Evolutionary conservation across 2,888 invertebrate species (phyloP).

Genomic region (Drosophila ustulata): DNA sequence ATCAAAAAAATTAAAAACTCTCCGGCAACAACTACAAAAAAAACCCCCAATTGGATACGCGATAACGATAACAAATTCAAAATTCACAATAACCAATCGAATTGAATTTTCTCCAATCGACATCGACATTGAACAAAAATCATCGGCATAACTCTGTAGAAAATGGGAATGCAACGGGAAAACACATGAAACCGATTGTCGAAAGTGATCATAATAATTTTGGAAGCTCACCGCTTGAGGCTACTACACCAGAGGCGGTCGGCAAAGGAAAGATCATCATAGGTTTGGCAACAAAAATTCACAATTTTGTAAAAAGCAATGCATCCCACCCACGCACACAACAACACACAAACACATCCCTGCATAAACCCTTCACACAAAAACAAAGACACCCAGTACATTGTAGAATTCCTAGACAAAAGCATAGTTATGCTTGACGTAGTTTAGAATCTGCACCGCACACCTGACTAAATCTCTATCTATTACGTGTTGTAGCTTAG

Average conservation of each 20-base stretch:
- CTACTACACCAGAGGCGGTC: constrained; percentile 65
- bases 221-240: constrained; percentile 68
- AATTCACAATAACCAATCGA: constrained; percentile 41
- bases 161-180: constrained; percentile 63
- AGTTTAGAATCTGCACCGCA: constrained; percentile 41
- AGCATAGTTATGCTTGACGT: constrained; percentile 25
- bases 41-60: constrained; percentile 44
- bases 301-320: constrained; percentile 65
- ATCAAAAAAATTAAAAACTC: constrained; percentile 21
- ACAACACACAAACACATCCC: constrained; percentile 13
- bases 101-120: constrained; percentile 29
- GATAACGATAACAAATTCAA: constrained; percentile 37
- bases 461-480: constrained; percentile 20
- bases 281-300: constrained; percentile 84
- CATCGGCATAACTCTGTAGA: constrained; percentile 46
- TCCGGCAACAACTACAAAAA: constrained; percentile 42
- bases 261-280: constrained; percentile 86
- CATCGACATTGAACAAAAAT: constrained; percentile 20
- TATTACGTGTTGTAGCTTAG: constrained; percentile 24
- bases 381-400: constrained; percentile 18
- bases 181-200: constrained; percentile 80
- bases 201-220: constrained; percentile 78
- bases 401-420: constrained; percentile 26
- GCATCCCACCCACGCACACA: constrained; percentile 50
- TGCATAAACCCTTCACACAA: constrained; percentile 7